Evolutionary conservation across 2,113 vertebrate species (phyloP).

Genomic region (Ondatra zibethicus): DNA sequence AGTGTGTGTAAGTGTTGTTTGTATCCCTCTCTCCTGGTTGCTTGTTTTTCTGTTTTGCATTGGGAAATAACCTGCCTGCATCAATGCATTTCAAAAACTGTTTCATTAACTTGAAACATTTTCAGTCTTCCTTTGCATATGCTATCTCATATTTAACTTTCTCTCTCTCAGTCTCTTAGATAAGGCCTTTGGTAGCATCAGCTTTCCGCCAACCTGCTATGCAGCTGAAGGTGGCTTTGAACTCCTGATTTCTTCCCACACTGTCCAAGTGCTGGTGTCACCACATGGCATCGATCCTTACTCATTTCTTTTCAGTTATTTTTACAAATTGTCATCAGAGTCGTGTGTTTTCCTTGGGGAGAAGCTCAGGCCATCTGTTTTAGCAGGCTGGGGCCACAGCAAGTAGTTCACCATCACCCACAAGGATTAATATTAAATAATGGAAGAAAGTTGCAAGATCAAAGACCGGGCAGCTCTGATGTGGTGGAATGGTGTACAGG

Average conservation of each 20-base stretch:
- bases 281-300: neutral
- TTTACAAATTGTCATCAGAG: neutral
- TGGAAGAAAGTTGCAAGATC: conserved; percentile 55
- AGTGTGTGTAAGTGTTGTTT: neutral
- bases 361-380: neutral
- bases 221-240: neutral
- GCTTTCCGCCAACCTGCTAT: neutral
- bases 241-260: neutral
- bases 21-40: neutral
- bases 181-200: neutral
- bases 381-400: neutral
- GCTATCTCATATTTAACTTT: neutral
- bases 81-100: neutral
- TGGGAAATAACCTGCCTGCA: neutral
- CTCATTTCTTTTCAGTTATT: neutral
- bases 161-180: neutral
- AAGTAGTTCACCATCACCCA: neutral
- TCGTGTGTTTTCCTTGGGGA: neutral
- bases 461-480: conserved; percentile 52
- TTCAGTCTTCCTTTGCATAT: neutral
- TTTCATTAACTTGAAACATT: conserved; percentile 1
- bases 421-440: conserved; percentile 66
- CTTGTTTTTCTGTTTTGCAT: conserved; percentile 22
- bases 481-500: neutral
- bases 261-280: no score